phyloP scores from a whole-genome alignment of 2,797 vertebrate species.

The Schizopygopsis malacanthus region DNA sequence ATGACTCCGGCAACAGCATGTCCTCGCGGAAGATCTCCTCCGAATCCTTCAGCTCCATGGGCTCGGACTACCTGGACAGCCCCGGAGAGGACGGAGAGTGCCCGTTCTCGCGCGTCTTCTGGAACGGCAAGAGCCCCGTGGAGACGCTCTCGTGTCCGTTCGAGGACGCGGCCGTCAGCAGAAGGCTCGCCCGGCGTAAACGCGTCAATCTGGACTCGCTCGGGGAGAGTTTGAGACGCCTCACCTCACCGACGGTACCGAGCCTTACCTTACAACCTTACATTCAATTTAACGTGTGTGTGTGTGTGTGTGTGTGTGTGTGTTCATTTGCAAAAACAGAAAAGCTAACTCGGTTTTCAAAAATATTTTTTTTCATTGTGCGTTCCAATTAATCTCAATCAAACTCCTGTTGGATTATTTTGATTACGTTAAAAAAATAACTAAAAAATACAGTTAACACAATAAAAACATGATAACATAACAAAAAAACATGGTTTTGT shows the following conservation, averaged over 20 bases:
- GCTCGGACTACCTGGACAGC: conserved; percentile 93
- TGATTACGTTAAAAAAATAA: background rate
- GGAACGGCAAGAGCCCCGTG: conserved; percentile 90
- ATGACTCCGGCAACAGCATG: conserved; percentile 75
- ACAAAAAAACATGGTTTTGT: background rate
- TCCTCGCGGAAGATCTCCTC: conserved; percentile 96
- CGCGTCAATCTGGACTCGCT: conserved; percentile 95
- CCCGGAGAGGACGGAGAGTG: conserved; percentile 84
- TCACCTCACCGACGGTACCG: conserved; percentile 93
- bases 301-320: no score
- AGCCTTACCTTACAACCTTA: background rate
- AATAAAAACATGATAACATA: background rate
- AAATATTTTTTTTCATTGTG: background rate
- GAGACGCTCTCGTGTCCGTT: conserved; percentile 74
- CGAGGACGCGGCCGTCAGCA: conserved; percentile 69
- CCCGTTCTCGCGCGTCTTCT: conserved; percentile 84
- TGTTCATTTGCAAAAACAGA: background rate
- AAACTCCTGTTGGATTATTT: no score
- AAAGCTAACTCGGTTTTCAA: background rate
- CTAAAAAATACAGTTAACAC: no score
- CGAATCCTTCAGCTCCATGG: conserved; percentile 95
- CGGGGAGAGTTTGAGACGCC: conserved; percentile 91
- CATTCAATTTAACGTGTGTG: background rate
- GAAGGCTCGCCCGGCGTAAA: conserved; percentile 83
- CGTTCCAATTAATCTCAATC: background rate